A percentile compares a stretch with the other conserved stretches of the same genome.
Evolutionary conservation across 1,140 invertebrate genomes (phyloP).

Genomic region (Eumaeus atala): DNA sequence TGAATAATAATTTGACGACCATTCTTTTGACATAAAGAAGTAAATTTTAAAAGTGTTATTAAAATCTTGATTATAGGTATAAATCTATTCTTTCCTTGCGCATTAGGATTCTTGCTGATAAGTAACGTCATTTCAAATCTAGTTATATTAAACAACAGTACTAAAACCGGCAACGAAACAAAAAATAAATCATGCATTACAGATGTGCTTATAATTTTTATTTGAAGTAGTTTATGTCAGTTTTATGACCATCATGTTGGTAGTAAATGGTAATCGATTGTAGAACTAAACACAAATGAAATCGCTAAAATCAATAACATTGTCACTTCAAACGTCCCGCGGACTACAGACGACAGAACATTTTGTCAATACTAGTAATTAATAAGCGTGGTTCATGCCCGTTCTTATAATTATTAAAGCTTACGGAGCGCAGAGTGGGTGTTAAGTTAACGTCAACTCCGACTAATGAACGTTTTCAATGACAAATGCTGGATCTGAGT

Average conservation of each 20-base stretch:
- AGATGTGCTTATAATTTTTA: neutral
- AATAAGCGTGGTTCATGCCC: constrained; percentile 49
- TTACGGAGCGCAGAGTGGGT: constrained; percentile 49
- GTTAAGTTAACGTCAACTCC: constrained; percentile 66
- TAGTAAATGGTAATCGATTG: constrained; percentile 16
- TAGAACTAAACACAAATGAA: constrained; percentile 26
- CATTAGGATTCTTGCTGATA: too few species aligned
- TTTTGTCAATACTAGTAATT: constrained; percentile 69
- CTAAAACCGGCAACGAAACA: too few species aligned
- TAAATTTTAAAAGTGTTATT: too few species aligned
- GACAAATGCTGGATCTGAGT: constrained; percentile 63
- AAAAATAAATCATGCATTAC: too few species aligned
- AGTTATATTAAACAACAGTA: too few species aligned
- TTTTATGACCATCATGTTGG: constrained; percentile 7
- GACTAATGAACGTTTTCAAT: constrained; percentile 65
- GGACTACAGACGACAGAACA: constrained; percentile 40
- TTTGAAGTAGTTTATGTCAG: neutral
- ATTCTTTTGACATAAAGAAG: too few species aligned
- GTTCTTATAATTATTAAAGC: constrained; percentile 68
- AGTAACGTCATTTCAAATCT: too few species aligned
- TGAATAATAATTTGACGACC: too few species aligned
- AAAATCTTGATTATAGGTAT: too few species aligned
- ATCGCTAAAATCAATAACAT: constrained; percentile 46
- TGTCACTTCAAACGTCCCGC: constrained; percentile 42
- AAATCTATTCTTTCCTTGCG: too few species aligned